A percentile compares a stretch with the other conserved stretches of the same genome.
These are phyloP conservation scores for Campylomormyrus tamandua DNA, from an alignment of 2,113 vertebrate species.

Conservation along the genomic window DNA sequence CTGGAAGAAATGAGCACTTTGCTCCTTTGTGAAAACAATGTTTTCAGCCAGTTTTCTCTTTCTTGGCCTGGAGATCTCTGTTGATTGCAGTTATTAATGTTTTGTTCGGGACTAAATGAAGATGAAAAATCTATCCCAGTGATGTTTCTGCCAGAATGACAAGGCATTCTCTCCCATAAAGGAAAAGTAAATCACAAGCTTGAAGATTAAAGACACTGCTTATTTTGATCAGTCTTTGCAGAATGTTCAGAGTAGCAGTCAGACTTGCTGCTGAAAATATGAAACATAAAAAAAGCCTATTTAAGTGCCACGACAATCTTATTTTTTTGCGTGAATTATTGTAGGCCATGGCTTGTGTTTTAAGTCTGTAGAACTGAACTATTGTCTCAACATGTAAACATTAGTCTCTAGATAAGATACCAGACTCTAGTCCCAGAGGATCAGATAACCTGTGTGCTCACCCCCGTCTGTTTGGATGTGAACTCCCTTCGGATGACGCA, in stretches of 20 bases:
- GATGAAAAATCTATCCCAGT: background rate
- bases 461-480: background rate
- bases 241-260: background rate
- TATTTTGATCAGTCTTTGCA: background rate
- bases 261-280: background rate
- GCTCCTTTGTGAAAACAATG: background rate
- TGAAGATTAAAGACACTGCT: background rate
- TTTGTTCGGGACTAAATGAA: background rate
- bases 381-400: background rate
- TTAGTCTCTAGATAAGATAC: background rate
- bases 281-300: too few relatives aligned
- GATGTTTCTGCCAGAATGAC: background rate
- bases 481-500: background rate
- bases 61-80: background rate
- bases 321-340: background rate
- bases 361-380: background rate
- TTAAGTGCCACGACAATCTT: background rate
- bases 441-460: background rate
- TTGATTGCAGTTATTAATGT: background rate
- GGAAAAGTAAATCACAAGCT: background rate
- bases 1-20: background rate
- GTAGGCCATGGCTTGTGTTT: background rate
- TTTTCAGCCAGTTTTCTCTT: background rate
- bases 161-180: background rate
- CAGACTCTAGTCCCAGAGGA: background rate